Evolutionary conservation across 2,888 invertebrate species (phyloP).

Genomic region (Auanema freiburgensis): DNA sequence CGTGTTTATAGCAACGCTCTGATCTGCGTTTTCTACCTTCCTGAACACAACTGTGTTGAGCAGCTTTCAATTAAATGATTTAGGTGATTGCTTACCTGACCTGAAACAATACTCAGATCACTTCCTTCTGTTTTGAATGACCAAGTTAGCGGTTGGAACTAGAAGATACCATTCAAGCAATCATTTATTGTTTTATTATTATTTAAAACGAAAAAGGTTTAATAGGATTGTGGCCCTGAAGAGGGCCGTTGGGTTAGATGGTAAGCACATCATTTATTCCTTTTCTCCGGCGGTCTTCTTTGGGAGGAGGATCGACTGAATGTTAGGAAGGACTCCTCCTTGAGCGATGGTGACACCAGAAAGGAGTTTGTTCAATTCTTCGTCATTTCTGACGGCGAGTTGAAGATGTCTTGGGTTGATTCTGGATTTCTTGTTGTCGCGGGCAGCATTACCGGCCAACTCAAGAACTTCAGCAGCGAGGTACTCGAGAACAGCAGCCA

Average conservation of each 20-base stretch:
- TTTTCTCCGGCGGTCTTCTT: conserved; percentile 59
- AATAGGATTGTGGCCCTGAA: conserved; percentile 54
- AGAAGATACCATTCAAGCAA: too few species aligned
- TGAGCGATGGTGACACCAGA: conserved; percentile 79
- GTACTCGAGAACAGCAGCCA: conserved; percentile 60
- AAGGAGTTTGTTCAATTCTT: conserved; percentile 61
- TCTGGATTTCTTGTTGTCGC: conserved; percentile 68
- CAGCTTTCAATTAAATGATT: too few species aligned
- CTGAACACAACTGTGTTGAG: too few species aligned
- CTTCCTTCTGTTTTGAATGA: too few species aligned
- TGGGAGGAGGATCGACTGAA: conserved; percentile 61
- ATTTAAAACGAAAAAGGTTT: too few species aligned
- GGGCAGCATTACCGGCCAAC: conserved; percentile 65
- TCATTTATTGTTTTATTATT: too few species aligned
- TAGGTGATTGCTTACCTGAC: too few species aligned
- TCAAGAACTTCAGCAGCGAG: conserved; percentile 58
- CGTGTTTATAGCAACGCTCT: too few species aligned
- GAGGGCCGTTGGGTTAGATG: conserved; percentile 49
- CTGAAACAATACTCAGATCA: too few species aligned
- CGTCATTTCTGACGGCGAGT: conserved; percentile 61
- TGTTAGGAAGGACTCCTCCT: conserved; percentile 76
- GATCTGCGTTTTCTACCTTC: too few species aligned
- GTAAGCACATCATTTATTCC: conserved; percentile 22
- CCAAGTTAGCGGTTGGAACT: too few species aligned
- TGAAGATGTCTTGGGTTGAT: conserved; percentile 66